Evolutionary conservation across 2,113 vertebrate genomes (phyloP).

Genomic region (Campylomormyrus numenius): DNA sequence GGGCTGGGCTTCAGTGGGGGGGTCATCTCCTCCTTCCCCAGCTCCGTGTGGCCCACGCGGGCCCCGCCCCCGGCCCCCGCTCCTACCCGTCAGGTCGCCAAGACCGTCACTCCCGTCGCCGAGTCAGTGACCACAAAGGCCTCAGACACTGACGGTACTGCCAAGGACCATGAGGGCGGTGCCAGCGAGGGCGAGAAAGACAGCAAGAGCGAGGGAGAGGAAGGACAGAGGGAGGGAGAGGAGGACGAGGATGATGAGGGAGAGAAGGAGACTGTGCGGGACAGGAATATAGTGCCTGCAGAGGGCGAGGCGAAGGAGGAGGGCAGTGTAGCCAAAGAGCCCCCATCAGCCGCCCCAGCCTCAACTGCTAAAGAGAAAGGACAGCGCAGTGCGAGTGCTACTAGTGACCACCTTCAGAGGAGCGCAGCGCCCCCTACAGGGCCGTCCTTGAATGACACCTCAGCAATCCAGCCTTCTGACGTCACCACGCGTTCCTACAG

Average conservation of each 20-base stretch:
- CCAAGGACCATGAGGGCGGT: conserved; percentile 50
- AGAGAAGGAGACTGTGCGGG: conserved; percentile 65
- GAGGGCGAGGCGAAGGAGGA: conserved; percentile 18
- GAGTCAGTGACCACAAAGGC: conserved; percentile 48
- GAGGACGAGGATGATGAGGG: conserved; percentile 50
- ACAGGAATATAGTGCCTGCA: conserved; percentile 36
- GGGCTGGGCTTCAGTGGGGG: conserved; percentile 85
- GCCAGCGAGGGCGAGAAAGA: conserved; percentile 68
- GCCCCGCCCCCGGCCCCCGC: conserved; percentile 49
- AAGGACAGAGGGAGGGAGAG: conserved; percentile 62
- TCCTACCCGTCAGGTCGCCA: conserved; percentile 53
- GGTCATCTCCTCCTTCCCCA: conserved; percentile 89
- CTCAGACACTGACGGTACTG: conserved; percentile 43
- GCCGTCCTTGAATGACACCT: conserved; percentile 49
- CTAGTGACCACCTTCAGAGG: conserved; percentile 29
- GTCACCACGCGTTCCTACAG: conserved; percentile 37
- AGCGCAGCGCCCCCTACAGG: conserved; percentile 49
- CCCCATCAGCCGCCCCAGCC: conserved; percentile 33
- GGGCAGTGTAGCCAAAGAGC: conserved; percentile 33
- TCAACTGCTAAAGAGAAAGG: conserved; percentile 59
- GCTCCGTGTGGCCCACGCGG: conserved; percentile 83
- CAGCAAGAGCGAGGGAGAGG: conserved; percentile 64
- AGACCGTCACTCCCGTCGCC: conserved; percentile 28
- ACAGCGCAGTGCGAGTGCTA: conserved; percentile 41
- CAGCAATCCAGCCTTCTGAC: conserved; percentile 47